Conservation (phyloP, 2,113 vertebrate genomes). For the Apeltes quadracus region DNA sequence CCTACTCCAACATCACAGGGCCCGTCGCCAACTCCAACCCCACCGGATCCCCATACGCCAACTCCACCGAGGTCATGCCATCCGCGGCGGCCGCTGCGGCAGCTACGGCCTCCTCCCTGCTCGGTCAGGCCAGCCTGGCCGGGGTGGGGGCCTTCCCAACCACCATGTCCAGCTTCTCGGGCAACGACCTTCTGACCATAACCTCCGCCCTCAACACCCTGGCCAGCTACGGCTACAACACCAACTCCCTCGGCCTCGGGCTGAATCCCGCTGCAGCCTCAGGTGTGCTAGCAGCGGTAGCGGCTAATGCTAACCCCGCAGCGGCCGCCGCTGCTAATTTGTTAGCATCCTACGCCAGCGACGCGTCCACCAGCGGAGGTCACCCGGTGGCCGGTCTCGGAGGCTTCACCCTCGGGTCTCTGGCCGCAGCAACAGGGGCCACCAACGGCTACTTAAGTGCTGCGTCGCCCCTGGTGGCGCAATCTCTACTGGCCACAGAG, state of each 20-base stretch:
- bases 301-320: conserved; percentile 89
- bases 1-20: conserved; percentile 92
- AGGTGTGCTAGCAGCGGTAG: conserved; percentile 88
- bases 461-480: conserved; percentile 86
- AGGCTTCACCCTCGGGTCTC: conserved; percentile 87
- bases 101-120: conserved; percentile 86
- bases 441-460: conserved; percentile 91
- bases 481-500: conserved; percentile 88
- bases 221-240: conserved; percentile 95
- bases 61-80: conserved; percentile 88
- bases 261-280: conserved; percentile 90
- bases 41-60: conserved; percentile 94
- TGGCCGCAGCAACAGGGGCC: conserved; percentile 85
- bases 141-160: conserved; percentile 88
- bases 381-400: conserved; percentile 81
- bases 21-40: conserved; percentile 96
- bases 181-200: conserved; percentile 92
- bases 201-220: conserved; percentile 93
- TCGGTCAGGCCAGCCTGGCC: conserved; percentile 87
- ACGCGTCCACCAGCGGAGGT: conserved; percentile 82
- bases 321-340: conserved; percentile 90
- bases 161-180: conserved; percentile 89
- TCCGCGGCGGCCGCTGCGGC: conserved; percentile 83
- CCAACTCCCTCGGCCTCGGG: conserved; percentile 91
- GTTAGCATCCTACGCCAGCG: conserved; percentile 89